Percentiles rank a stretch among this genome's conserved stretches.
Conservation (phyloP, 92 coral and sea anemone species). For the Diadumene lineata region DNA sequence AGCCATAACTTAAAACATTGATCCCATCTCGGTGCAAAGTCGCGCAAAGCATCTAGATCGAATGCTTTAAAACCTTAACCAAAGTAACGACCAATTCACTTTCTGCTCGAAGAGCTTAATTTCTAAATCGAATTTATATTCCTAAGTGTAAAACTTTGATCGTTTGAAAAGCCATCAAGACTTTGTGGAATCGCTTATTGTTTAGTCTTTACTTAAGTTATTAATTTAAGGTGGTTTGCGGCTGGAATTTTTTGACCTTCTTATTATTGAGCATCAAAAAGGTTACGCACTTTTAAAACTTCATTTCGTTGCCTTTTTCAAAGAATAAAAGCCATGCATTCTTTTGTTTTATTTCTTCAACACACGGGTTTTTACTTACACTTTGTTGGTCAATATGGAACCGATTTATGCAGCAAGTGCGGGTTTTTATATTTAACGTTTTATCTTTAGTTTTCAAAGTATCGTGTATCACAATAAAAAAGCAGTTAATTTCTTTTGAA, state of each 20-base stretch:
- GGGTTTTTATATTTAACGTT: conserved; percentile 18
- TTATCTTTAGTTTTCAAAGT: conserved; percentile 19
- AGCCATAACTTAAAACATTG: neutral
- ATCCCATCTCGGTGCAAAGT: neutral
- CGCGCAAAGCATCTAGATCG: neutral
- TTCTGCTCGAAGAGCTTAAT: neutral
- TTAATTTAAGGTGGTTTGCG: conserved; percentile 15
- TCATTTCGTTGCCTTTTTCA: conserved; percentile 10
- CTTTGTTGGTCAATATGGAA: conserved; percentile 24
- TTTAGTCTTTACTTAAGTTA: conserved; percentile 7
- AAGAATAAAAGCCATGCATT: conserved; percentile 12
- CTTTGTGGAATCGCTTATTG: conserved; percentile 2
- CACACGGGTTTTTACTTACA: conserved; percentile 11
- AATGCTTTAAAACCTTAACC: neutral
- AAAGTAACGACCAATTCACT: neutral
- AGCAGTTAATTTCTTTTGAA: conserved; percentile 24
- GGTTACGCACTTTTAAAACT: conserved; percentile 4
- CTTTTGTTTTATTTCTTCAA: conserved; percentile 13
- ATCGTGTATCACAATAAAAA: conserved; percentile 21
- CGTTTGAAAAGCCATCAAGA: conserved; percentile 12
- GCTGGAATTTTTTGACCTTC: conserved; percentile 10
- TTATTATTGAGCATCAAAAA: neutral
- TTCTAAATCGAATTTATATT: neutral
- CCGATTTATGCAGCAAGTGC: conserved; percentile 1
- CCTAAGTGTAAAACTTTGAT: neutral